phyloP scores from a whole-genome alignment of 2,113 vertebrate species.

The Montifringilla adamsi region DNA sequence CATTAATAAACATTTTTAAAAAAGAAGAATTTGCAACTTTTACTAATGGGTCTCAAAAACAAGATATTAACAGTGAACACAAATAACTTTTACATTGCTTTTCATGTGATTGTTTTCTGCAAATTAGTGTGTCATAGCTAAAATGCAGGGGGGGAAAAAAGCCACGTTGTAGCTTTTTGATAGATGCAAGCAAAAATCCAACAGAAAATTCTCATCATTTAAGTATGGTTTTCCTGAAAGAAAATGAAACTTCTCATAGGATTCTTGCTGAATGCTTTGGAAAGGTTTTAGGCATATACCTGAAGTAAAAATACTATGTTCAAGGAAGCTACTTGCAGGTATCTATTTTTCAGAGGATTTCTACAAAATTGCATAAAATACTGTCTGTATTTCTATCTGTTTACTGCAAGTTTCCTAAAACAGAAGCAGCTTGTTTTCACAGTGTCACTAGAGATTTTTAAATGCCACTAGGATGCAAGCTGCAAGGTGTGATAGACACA shows the following conservation, averaged over 20 bases:
- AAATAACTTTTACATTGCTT: neutral
- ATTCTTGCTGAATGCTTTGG: neutral
- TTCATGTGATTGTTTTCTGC: neutral
- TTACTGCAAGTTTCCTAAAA: neutral
- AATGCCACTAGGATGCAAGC: neutral
- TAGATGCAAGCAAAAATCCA: neutral
- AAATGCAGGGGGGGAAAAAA: no score
- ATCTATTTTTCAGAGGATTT: neutral
- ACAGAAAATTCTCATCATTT: neutral
- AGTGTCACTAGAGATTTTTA: neutral
- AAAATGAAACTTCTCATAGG: neutral
- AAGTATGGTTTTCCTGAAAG: neutral
- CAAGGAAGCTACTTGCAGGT: neutral
- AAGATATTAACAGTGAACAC: neutral
- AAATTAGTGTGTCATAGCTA: neutral
- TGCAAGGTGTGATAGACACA: fast-evolving
- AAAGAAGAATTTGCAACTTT: neutral
- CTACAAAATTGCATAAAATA: neutral
- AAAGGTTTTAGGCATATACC: neutral
- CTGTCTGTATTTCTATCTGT: neutral
- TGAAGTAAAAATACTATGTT: neutral
- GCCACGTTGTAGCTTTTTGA: neutral
- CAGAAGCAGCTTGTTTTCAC: neutral
- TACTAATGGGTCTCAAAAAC: neutral
- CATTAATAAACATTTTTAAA: neutral